Evolutionary conservation across 2,888 invertebrate species (phyloP), one percentile per base, ranked within the genome.

Genomic region (Yponomeuta cagnagella): DNA sequence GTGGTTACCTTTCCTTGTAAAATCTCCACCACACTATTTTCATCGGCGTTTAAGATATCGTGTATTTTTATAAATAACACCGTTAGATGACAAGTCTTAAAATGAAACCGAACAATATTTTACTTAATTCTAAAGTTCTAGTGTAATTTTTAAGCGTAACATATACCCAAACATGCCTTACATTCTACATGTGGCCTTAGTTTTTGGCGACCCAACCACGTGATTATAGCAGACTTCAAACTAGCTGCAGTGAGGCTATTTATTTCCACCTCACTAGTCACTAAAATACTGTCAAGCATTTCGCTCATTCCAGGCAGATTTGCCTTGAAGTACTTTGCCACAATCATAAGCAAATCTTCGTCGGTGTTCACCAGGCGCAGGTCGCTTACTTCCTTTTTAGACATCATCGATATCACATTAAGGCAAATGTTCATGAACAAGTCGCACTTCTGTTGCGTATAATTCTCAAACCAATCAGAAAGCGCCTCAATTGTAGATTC

Each of bases 341-440:
- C 72, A 23, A 72, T 72, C 70, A 74, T 68, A 30, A 75, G 63
- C 31, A 76, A 43, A 71, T 75, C 75, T 72, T 73, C 75, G 68
- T 75, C 75, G 10, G 74, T 76, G 71, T 75, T 75, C 6, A 75
- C 68, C 30, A 67, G 68, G 52, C 37, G 70, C 10, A 76, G 52
- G 23, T 72, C 63, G 15, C 30, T 15, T n/a, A 64, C 33, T 37
- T 70, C 43, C 31, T 33, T 10, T 64, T 63, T 15, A 63, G 70
- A 43, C 9, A 70, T 10, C 37, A 33, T 1, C n/a, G 70, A 33
- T 15, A 70, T 70, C 2, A 70, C 37, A 31, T 64, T 37, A 23
- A 70, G 58, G 48, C 64, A 70, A 64, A 70, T 64, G 15, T 63
- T 33, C 12, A 70, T 48, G 30, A 70, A 64, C 9, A 70, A n/a